Percentiles rank a stretch among this genome's conserved stretches.
Evolutionary conservation across 2,113 vertebrate genomes (phyloP).

Genomic region (Ibidorhyncha struthersii): DNA sequence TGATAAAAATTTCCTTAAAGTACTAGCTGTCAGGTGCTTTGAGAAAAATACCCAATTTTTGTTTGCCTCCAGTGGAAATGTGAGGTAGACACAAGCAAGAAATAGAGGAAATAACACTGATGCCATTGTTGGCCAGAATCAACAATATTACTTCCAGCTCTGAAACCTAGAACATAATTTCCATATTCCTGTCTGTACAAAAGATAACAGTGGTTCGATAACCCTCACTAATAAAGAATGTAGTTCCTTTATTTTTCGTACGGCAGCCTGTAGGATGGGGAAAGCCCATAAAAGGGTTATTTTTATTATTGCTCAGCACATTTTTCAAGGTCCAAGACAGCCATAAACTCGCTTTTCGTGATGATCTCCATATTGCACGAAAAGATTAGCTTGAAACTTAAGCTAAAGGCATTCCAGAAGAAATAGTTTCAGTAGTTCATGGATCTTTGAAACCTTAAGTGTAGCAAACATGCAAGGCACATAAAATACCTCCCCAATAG

Average conservation of each 20-base stretch:
- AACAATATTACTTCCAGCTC: background rate
- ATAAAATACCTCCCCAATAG: background rate
- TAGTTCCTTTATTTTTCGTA: background rate
- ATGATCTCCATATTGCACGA: background rate
- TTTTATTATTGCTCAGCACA: background rate
- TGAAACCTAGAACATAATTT: background rate
- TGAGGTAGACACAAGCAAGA: background rate
- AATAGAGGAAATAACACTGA: background rate
- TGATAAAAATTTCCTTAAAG: background rate
- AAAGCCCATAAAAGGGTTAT: background rate
- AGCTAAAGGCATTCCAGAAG: background rate
- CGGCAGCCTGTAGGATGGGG: background rate
- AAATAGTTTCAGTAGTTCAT: background rate
- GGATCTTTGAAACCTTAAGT: background rate
- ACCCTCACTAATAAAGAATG: background rate
- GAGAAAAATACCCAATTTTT: background rate
- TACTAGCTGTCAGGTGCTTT: background rate
- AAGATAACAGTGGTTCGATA: background rate
- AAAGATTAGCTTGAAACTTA: background rate
- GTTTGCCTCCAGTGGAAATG: background rate
- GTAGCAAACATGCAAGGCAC: background rate
- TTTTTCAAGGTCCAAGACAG: background rate
- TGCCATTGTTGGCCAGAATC: background rate
- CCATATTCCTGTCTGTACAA: background rate
- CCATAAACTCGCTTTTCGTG: background rate